Conservation (phyloP, 2,113 vertebrate genomes). For the Rhinogobius similis region DNA sequence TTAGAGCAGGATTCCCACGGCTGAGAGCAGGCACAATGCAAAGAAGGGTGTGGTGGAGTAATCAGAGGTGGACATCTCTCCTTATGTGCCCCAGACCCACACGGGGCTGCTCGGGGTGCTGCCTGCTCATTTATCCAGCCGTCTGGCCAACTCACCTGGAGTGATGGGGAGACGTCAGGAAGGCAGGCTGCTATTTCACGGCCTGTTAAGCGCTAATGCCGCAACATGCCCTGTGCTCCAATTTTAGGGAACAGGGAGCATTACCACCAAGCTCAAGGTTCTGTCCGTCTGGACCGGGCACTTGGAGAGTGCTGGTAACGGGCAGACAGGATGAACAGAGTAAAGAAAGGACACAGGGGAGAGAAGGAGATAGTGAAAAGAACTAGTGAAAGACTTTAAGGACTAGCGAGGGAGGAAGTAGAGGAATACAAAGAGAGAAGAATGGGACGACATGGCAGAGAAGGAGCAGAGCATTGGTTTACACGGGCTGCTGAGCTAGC, state of each 20-base stretch:
- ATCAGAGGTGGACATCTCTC: slow-evolving; percentile 73
- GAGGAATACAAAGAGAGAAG: slow-evolving; percentile 24
- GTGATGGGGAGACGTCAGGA: slow-evolving; percentile 84
- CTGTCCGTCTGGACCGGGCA: slow-evolving; percentile 67
- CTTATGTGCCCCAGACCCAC: slow-evolving; percentile 67
- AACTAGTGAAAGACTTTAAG: slow-evolving; percentile 53
- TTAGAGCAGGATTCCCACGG: slow-evolving; percentile 12
- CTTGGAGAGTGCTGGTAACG: slow-evolving; percentile 29
- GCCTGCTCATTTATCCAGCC: slow-evolving; percentile 83
- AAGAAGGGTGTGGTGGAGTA: slow-evolving; percentile 54
- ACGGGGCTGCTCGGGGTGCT: slow-evolving; percentile 53
- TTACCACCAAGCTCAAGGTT: slow-evolving; percentile 77
- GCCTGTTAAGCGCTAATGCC: slow-evolving; percentile 92
- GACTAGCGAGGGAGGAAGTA: slow-evolving; percentile 30
- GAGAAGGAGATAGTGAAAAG: slow-evolving; percentile 26
- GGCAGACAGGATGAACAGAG: slow-evolving; percentile 3
- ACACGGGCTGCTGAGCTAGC: slow-evolving; percentile 72
- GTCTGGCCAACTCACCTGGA: slow-evolving; percentile 82
- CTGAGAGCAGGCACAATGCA: slow-evolving; percentile 24
- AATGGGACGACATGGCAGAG: slow-evolving; percentile 27
- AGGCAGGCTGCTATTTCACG: slow-evolving; percentile 93
- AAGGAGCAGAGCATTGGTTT: slow-evolving; percentile 49
- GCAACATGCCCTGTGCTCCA: slow-evolving; percentile 81
- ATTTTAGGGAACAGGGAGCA: slow-evolving; percentile 82
- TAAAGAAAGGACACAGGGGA: slow-evolving; percentile 32